Percentiles rank a stretch among this genome's conserved stretches.
These are phyloP conservation scores for Chaunax sp. DNA, from an alignment of 2,797 vertebrate genomes.

Conservation along the genomic window DNA sequence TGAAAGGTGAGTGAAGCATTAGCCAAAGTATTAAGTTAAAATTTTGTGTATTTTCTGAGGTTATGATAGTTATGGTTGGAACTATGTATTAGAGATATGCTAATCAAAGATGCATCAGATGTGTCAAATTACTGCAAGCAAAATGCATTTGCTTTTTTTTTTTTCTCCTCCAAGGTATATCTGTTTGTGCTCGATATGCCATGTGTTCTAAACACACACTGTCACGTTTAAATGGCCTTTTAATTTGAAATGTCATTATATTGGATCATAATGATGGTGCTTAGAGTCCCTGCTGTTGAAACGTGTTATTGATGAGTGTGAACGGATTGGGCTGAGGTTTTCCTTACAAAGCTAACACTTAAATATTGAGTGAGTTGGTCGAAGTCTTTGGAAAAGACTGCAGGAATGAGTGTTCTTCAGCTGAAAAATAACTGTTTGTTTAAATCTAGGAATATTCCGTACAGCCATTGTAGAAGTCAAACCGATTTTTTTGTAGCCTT, in stretches of 20 bases:
- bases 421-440: background rate
- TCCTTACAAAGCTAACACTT: constrained; percentile 2
- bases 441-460: constrained; percentile 13
- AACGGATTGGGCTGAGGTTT: constrained; percentile 22
- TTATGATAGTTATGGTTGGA: constrained; percentile 43
- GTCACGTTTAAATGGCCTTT: constrained; percentile 46
- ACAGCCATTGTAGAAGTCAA: constrained; percentile 58
- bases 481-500: background rate
- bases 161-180: constrained; percentile 40
- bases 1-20: constrained; percentile 63
- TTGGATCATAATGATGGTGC: constrained; percentile 59
- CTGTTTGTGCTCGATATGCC: constrained; percentile 50
- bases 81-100: constrained; percentile 52
- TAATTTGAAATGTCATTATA: constrained; percentile 71
- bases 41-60: constrained; percentile 56
- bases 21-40: constrained; percentile 75
- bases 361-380: constrained; percentile 1
- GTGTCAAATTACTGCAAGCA: constrained; percentile 58
- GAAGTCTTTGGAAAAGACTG: background rate
- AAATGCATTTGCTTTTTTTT: constrained; percentile 41
- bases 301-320: constrained; percentile 25
- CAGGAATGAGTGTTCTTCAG: too few relatives aligned
- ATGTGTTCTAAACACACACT: constrained; percentile 77
- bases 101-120: constrained; percentile 74
- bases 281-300: constrained; percentile 53